A percentile compares a stretch with the other conserved stretches of the same genome.
Evolutionary conservation across 2,113 vertebrate genomes (phyloP).

Genomic region (Thalassarche chlororhynchos): DNA sequence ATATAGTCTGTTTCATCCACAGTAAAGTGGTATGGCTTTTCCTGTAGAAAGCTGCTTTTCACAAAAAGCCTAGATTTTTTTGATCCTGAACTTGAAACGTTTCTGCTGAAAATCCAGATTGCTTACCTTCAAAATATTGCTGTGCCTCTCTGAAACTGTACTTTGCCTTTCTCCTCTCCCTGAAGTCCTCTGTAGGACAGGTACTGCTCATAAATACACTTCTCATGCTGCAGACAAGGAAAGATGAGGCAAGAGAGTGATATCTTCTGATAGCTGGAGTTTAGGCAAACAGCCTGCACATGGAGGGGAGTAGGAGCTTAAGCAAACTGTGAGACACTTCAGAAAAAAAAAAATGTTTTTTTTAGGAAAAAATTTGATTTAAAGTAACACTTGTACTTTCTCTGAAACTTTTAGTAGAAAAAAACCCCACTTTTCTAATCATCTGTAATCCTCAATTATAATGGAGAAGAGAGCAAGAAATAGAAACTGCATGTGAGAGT

Average conservation of each 20-base stretch:
- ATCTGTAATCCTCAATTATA: not conserved
- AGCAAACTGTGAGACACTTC: not conserved
- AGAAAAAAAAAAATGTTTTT: not conserved
- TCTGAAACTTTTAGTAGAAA: not conserved
- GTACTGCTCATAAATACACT: not conserved
- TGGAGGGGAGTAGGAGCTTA: not conserved
- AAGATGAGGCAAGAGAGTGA: not conserved
- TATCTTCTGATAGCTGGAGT: not conserved
- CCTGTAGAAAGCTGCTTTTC: not conserved
- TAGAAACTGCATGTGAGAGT: not conserved
- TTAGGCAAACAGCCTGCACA: not conserved
- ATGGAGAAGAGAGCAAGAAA: not conserved
- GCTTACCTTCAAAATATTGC: not conserved
- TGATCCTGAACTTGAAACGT: not conserved
- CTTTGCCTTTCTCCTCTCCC: not conserved
- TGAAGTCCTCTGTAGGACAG: not conserved
- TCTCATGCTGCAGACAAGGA: not conserved
- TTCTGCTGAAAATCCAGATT: not conserved
- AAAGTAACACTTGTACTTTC: not conserved
- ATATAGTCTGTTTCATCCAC: not conserved
- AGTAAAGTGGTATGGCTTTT: not conserved
- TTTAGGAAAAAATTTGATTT: not conserved
- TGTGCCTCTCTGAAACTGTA: not conserved
- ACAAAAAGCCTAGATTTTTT: not conserved
- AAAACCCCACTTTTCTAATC: not conserved